These are phyloP conservation scores for Schizopygopsis pylzovi DNA, from an alignment of 2,797 vertebrate species.

Conservation along the genomic window DNA sequence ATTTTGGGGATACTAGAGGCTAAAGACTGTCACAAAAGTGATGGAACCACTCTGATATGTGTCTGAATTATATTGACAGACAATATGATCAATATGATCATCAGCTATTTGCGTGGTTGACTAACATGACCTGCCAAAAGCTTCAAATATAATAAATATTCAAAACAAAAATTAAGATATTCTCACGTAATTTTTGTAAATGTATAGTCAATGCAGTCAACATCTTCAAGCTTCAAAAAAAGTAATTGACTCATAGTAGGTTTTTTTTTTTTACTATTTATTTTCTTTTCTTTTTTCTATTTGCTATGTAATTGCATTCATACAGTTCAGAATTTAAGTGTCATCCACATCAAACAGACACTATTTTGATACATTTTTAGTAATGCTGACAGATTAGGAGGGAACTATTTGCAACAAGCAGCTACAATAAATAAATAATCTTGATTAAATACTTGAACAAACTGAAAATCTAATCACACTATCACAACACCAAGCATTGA, in stretches of 20 bases:
- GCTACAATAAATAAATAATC: not conserved
- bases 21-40: not conserved
- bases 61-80: not conserved
- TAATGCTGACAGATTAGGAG: not conserved
- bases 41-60: not conserved
- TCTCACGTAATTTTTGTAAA: not conserved
- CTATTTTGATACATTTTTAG: not conserved
- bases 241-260: no score
- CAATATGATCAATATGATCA: not conserved
- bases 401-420: not conserved
- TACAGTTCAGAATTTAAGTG: not conserved
- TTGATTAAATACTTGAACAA: not conserved
- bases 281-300: no score
- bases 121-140: not conserved
- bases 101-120: not conserved
- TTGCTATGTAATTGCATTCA: not conserved
- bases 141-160: not conserved
- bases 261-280: no score
- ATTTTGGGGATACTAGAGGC: not conserved
- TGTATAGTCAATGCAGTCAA: not conserved
- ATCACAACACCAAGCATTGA: not conserved
- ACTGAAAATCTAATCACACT: not conserved
- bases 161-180: not conserved
- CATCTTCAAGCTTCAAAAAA: no score
- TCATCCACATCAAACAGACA: no score